These are phyloP conservation scores for Drosophila malerkotliana DNA, from an alignment of 1,140 invertebrate species.

Conservation along the genomic window DNA sequence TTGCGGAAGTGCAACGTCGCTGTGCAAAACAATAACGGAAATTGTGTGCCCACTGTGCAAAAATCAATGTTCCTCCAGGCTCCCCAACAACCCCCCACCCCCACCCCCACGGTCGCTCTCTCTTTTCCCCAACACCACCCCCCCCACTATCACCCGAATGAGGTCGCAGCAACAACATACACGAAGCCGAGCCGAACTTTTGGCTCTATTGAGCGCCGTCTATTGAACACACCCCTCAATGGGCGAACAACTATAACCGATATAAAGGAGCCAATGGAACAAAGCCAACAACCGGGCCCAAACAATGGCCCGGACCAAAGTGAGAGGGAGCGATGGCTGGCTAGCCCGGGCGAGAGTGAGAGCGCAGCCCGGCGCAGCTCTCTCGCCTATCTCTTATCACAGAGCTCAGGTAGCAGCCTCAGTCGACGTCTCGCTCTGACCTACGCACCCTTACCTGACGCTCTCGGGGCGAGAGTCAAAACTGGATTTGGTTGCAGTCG, in stretches of 20 bases:
- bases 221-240: slow-evolving; percentile 82
- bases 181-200: slow-evolving; percentile 71
- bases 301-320: slow-evolving; percentile 62
- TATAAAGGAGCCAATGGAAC: slow-evolving; percentile 82
- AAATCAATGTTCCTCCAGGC: slow-evolving; percentile 44
- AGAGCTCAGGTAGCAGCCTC: slow-evolving; percentile 17
- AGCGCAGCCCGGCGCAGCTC: slow-evolving; percentile 38
- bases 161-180: slow-evolving; percentile 58
- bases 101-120: not conserved
- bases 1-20: slow-evolving; percentile 75
- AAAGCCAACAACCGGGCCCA: slow-evolving; percentile 65
- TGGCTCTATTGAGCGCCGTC: slow-evolving; percentile 68
- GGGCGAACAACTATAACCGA: slow-evolving; percentile 77
- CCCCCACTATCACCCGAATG: slow-evolving; percentile 29
- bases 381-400: slow-evolving; percentile 11
- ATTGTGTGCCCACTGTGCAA: slow-evolving; percentile 67
- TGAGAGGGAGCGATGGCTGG: slow-evolving; percentile 42
- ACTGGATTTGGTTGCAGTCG: slow-evolving; percentile 76
- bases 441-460: slow-evolving; percentile 28
- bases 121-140: not conserved
- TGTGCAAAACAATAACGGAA: slow-evolving; percentile 78
- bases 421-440: slow-evolving; percentile 50
- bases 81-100: not conserved
- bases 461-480: slow-evolving; percentile 42
- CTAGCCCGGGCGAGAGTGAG: slow-evolving; percentile 37